Conservation (phyloP, 2,888 invertebrate genomes). For the Linnaemya tessellans region DNA sequence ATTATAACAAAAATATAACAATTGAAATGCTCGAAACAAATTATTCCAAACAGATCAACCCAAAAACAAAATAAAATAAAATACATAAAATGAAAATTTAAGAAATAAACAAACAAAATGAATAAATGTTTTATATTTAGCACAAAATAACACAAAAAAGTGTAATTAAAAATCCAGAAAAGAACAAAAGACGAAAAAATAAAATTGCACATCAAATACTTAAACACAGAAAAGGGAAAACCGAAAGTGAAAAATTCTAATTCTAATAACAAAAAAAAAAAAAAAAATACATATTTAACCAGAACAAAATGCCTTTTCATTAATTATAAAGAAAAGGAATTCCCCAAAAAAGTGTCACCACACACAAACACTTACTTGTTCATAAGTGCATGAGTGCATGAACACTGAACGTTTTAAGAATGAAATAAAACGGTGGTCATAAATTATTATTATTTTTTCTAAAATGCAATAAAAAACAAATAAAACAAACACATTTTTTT, state of each 20-base stretch:
- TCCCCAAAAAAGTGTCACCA: slow-evolving; percentile 1
- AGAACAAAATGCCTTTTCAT: slow-evolving; percentile 29
- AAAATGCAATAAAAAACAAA: slow-evolving; percentile 34
- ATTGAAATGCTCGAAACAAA: slow-evolving; percentile 4
- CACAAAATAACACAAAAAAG: slow-evolving; percentile 45
- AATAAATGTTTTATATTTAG: slow-evolving; percentile 62
- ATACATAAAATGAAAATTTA: no score
- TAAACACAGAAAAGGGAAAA: slow-evolving; percentile 3
- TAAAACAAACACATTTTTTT: slow-evolving; percentile 27
- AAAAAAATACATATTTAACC: neutral
- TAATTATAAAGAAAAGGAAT: slow-evolving; percentile 35
- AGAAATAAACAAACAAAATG: slow-evolving; percentile 49
- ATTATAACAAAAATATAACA: neutral
- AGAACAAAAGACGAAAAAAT: slow-evolving; percentile 26
- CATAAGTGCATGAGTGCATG: neutral
- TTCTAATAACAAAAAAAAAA: neutral
- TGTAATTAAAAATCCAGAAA: slow-evolving; percentile 1
- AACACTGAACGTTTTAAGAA: slow-evolving; percentile 14
- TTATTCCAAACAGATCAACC: neutral
- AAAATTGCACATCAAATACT: slow-evolving; percentile 7
- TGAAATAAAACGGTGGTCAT: slow-evolving; percentile 7
- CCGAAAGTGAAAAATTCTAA: slow-evolving; percentile 31
- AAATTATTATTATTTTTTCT: slow-evolving; percentile 22
- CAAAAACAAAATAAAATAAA: no score
- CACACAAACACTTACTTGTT: neutral